These are phyloP conservation scores for Caenorhabditis japonica DNA, from an alignment of 2,888 invertebrate species.

Conservation along the genomic window DNA sequence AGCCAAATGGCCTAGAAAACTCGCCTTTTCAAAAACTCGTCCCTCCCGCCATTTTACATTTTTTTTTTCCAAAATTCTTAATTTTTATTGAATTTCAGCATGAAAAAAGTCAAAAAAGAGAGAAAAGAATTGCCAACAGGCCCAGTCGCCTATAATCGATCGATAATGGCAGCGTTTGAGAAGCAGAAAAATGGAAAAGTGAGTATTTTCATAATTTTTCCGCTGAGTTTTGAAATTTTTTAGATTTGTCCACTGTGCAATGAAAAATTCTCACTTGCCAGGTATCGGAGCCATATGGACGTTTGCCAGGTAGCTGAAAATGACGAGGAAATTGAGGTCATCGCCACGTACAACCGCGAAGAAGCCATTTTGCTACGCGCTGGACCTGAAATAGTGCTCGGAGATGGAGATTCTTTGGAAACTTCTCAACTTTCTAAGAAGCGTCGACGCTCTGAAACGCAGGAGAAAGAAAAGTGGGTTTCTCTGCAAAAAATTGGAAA, in stretches of 20 bases:
- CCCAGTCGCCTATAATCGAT: conserved; percentile 39
- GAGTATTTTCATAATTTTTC: conserved; percentile 3
- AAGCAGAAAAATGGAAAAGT: conserved; percentile 48
- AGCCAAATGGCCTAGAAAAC: conserved; percentile 5
- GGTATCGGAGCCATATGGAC: conserved; percentile 38
- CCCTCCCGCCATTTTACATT: neutral
- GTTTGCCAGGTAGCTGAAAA: conserved; percentile 24
- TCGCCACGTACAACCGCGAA: conserved; percentile 33
- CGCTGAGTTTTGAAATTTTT: conserved; percentile 2
- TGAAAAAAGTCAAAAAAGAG: conserved; percentile 38
- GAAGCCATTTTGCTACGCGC: conserved; percentile 44
- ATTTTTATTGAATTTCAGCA: neutral
- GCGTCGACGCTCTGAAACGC: conserved; percentile 12
- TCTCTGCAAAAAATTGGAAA: neutral
- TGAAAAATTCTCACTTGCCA: conserved; percentile 33
- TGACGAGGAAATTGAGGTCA: conserved; percentile 35
- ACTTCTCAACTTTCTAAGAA: conserved; percentile 5
- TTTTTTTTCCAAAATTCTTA: neutral
- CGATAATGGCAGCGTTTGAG: conserved; percentile 47
- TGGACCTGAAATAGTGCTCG: conserved; percentile 43
- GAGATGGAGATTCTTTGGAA: conserved; percentile 13
- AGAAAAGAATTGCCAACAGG: conserved; percentile 3
- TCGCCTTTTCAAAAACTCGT: conserved; percentile 9
- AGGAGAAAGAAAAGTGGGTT: conserved; percentile 2
- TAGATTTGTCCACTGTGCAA: conserved; percentile 42